Percentiles rank a stretch among this genome's conserved stretches.
These are phyloP conservation scores for Hydrocynus forskahlii DNA, from an alignment of 2,797 vertebrate species.

Conservation along the genomic window DNA sequence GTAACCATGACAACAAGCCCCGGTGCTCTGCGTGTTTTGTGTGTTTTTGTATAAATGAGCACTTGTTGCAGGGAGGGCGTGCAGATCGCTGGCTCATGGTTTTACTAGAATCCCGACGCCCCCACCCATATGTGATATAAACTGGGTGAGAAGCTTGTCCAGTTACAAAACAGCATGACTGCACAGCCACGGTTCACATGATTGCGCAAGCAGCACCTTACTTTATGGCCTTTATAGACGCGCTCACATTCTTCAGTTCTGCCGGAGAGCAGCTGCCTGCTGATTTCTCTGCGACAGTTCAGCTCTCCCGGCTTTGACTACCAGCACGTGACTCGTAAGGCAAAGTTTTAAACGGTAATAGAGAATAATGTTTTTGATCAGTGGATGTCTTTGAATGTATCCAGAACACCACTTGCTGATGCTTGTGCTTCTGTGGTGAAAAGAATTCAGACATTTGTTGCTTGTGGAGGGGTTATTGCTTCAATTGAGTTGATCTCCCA, in stretches of 20 bases:
- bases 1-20: conserved; percentile 81
- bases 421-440: background rate
- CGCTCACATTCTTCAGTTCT: background rate
- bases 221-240: background rate
- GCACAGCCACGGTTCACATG: background rate
- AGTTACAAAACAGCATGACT: background rate
- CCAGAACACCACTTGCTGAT: background rate
- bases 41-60: conserved; percentile 69
- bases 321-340: background rate
- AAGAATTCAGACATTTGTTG: background rate
- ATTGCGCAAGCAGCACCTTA: background rate
- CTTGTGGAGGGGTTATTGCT: no score
- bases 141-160: background rate
- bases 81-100: conserved; percentile 34
- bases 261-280: background rate
- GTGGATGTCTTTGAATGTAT: background rate
- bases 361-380: background rate
- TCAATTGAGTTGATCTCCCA: background rate
- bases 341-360: background rate
- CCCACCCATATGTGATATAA: conserved; percentile 44
- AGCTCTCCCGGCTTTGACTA: background rate
- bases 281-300: background rate
- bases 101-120: conserved; percentile 47
- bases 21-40: conserved; percentile 45
- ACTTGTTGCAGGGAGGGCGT: conserved; percentile 72